A percentile compares a stretch with the other conserved stretches of the same genome.
Evolutionary conservation across 2,888 invertebrate species (phyloP).

Genomic region (Blastobasis lacticolella): DNA sequence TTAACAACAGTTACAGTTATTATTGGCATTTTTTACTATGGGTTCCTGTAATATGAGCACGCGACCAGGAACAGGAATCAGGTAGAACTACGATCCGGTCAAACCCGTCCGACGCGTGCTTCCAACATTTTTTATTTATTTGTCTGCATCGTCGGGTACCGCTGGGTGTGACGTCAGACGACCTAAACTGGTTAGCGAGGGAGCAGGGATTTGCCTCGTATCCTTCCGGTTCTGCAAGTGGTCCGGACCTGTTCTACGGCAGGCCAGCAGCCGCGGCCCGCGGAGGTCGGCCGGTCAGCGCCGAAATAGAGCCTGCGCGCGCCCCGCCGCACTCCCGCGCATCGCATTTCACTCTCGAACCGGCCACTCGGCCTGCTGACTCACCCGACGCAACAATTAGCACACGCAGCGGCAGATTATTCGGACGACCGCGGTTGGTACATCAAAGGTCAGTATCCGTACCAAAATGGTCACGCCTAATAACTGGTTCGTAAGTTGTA

Average conservation of each 20-base stretch:
- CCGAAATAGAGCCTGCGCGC: slow-evolving; percentile 40
- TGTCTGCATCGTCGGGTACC: slow-evolving; percentile 72
- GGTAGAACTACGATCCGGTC: slow-evolving; percentile 74
- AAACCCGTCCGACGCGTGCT: slow-evolving; percentile 73
- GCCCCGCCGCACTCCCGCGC: slow-evolving; percentile 15
- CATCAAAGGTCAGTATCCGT: slow-evolving; percentile 73
- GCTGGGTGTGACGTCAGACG: slow-evolving; percentile 71
- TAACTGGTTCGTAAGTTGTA: slow-evolving; percentile 72
- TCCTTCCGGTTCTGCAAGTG: slow-evolving; percentile 74
- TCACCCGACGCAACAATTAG: slow-evolving; percentile 67
- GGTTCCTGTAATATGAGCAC: slow-evolving; percentile 47
- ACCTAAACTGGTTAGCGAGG: slow-evolving; percentile 74
- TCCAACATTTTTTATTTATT: slow-evolving; percentile 75
- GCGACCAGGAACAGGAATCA: slow-evolving; percentile 72
- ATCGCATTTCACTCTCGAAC: slow-evolving; percentile 35
- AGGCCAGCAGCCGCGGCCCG: slow-evolving; percentile 42
- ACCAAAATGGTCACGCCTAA: slow-evolving; percentile 74
- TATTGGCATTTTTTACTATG: slow-evolving; percentile 27
- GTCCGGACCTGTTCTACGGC: slow-evolving; percentile 70
- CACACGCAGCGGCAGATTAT: slow-evolving; percentile 58
- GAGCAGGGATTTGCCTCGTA: slow-evolving; percentile 73
- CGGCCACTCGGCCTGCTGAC: slow-evolving; percentile 54
- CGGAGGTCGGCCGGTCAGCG: slow-evolving; percentile 25
- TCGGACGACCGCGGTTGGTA: slow-evolving; percentile 53
- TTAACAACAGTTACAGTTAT: not conserved